Conservation (phyloP, 2,797 vertebrate species). For the Syngnathus acus region DNA sequence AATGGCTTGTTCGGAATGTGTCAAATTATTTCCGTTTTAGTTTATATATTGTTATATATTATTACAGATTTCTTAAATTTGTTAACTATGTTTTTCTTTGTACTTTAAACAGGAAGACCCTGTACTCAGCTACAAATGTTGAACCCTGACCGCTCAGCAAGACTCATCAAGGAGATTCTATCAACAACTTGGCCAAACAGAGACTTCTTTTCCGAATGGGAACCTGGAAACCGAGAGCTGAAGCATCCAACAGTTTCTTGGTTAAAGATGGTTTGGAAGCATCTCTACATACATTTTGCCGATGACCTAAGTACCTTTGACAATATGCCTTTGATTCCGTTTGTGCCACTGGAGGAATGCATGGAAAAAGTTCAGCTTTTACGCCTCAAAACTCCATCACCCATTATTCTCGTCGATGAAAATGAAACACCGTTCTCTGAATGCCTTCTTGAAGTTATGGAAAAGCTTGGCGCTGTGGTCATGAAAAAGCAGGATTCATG, state of each 20-base stretch:
- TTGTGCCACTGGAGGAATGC: slow-evolving; percentile 73
- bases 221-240: slow-evolving; percentile 78
- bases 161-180: slow-evolving; percentile 91
- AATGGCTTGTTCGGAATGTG: not conserved
- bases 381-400: slow-evolving; percentile 85
- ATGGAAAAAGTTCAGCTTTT: slow-evolving; percentile 74
- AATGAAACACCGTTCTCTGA: slow-evolving; percentile 78
- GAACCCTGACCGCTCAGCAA: slow-evolving; percentile 87
- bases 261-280: slow-evolving; percentile 94
- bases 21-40: not conserved
- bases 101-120: slow-evolving; percentile 78
- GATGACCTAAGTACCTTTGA: slow-evolving; percentile 90
- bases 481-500: slow-evolving; percentile 84
- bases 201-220: slow-evolving; percentile 87
- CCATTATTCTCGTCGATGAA: slow-evolving; percentile 82
- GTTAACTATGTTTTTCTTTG: slow-evolving; percentile 13
- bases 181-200: slow-evolving; percentile 80
- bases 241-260: slow-evolving; percentile 83
- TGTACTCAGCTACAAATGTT: slow-evolving; percentile 92
- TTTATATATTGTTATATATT: not conserved
- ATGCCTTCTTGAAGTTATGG: slow-evolving; percentile 78
- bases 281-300: slow-evolving; percentile 91
- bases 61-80: not conserved
- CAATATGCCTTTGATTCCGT: slow-evolving; percentile 95
- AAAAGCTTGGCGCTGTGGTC: slow-evolving; percentile 87